A percentile compares a stretch with the other conserved stretches of the same genome.
phyloP scores from a whole-genome alignment of 2,888 invertebrate genomes.

The Exocentrus adspersus region DNA sequence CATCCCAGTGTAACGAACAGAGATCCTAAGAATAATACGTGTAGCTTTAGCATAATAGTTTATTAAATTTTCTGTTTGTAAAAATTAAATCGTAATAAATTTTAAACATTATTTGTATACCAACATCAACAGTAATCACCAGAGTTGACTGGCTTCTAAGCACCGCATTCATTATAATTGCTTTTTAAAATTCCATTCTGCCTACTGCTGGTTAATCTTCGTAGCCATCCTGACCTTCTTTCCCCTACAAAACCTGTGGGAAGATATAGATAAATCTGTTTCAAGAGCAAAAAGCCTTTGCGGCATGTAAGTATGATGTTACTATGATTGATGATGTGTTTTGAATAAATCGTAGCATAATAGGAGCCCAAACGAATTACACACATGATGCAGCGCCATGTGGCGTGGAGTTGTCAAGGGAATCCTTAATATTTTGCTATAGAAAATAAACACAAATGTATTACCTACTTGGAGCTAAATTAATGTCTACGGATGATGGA shows the following conservation, averaged over 20 bases:
- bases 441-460: background rate
- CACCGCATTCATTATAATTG: background rate
- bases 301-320: conserved; percentile 28
- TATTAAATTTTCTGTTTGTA: too few species aligned
- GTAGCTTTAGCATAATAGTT: too few species aligned
- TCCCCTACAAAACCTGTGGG: conserved; percentile 22
- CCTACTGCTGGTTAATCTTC: background rate
- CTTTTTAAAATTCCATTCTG: conserved; percentile 1
- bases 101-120: too few species aligned
- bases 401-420: background rate
- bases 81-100: too few species aligned
- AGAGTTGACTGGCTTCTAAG: background rate
- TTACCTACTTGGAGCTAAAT: conserved; percentile 1
- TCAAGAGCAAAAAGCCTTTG: conserved; percentile 24
- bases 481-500: background rate
- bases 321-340: conserved; percentile 33
- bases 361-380: conserved; percentile 23
- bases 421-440: conserved; percentile 3
- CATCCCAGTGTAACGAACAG: too few species aligned
- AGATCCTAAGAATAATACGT: too few species aligned
- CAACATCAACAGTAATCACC: too few species aligned
- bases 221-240: conserved; percentile 1
- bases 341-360: conserved; percentile 29
- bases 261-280: conserved; percentile 26
- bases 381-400: conserved; percentile 15